A percentile compares a stretch with the other conserved stretches of the same genome.
phyloP scores from a whole-genome alignment of 2,888 invertebrate genomes.

The Allolobophora icterica region DNA sequence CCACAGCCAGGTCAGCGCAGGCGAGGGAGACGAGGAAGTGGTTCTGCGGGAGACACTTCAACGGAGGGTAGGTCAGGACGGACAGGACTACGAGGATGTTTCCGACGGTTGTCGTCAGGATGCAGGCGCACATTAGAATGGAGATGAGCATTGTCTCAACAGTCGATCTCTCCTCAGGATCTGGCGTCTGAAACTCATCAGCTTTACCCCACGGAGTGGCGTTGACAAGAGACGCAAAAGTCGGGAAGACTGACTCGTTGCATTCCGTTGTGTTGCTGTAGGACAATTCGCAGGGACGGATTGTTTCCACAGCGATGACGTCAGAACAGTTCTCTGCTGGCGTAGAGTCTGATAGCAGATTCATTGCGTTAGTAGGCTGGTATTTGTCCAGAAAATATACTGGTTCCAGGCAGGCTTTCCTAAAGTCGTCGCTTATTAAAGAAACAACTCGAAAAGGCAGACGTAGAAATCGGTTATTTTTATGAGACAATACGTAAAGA shows the following conservation, averaged over 20 bases:
- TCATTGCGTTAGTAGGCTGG: not conserved
- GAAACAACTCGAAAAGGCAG: no score
- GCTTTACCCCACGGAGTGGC: not conserved
- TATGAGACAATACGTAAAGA: no score
- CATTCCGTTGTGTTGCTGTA: not conserved
- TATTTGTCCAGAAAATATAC: not conserved
- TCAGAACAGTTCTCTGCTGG: not conserved
- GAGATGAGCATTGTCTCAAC: not conserved
- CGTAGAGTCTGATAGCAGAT: not conserved
- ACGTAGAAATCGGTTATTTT: no score
- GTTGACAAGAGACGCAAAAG: not conserved
- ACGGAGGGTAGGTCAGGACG: conserved; percentile 51
- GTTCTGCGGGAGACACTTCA: conserved; percentile 50
- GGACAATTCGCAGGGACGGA: not conserved
- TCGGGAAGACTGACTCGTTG: not conserved
- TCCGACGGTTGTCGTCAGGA: conserved; percentile 49
- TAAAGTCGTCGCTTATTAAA: not conserved
- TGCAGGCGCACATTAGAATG: conserved; percentile 41
- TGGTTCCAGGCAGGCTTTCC: not conserved
- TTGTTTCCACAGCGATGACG: not conserved
- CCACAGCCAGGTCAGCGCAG: conserved; percentile 51
- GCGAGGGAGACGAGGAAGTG: conserved; percentile 53
- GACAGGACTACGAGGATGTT: conserved; percentile 53
- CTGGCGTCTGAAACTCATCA: not conserved
- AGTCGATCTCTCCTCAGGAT: not conserved